Percentiles rank a stretch among this genome's conserved stretches.
Evolutionary conservation across 2,797 vertebrate species (phyloP).

Genomic region (Arctocebus calabarensis): DNA sequence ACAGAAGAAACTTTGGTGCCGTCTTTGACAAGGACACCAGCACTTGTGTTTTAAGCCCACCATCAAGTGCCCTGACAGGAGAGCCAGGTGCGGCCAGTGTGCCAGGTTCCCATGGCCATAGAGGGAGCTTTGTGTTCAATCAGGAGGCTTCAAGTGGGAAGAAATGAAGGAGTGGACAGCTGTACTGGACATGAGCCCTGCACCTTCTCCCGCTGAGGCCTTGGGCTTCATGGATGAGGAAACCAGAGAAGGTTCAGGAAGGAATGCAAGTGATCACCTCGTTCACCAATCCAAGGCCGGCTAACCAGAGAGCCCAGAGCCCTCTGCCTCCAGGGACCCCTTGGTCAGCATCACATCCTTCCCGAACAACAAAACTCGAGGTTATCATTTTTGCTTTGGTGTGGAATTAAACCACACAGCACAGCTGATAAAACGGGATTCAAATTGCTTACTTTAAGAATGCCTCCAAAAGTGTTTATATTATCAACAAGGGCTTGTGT

Average conservation of each 20-base stretch:
- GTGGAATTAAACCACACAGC: not conserved
- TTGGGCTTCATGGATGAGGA: not conserved
- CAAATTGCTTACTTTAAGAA: not conserved
- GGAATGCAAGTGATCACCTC: not conserved
- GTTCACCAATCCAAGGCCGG: not conserved
- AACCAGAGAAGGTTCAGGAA: accelerated
- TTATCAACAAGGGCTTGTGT: not conserved
- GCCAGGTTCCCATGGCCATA: no score
- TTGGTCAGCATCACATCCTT: accelerated
- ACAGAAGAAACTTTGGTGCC: not conserved
- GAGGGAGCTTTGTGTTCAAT: accelerated
- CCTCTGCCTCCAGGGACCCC: accelerated
- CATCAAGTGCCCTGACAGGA: no score
- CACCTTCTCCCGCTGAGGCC: accelerated
- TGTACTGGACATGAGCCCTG: accelerated
- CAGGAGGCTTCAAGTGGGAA: accelerated
- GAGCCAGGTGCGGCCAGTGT: accelerated
- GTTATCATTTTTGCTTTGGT: not conserved
- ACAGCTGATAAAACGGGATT: not conserved
- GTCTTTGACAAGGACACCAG: accelerated
- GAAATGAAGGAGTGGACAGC: accelerated
- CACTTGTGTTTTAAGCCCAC: not conserved
- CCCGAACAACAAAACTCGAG: no score
- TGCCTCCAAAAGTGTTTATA: not conserved
- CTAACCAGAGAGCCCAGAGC: accelerated